A percentile compares a stretch with the other conserved stretches of the same genome.
Evolutionary conservation across 2,888 invertebrate species (phyloP).

Genomic region (Drosophila suboccidentalis): DNA sequence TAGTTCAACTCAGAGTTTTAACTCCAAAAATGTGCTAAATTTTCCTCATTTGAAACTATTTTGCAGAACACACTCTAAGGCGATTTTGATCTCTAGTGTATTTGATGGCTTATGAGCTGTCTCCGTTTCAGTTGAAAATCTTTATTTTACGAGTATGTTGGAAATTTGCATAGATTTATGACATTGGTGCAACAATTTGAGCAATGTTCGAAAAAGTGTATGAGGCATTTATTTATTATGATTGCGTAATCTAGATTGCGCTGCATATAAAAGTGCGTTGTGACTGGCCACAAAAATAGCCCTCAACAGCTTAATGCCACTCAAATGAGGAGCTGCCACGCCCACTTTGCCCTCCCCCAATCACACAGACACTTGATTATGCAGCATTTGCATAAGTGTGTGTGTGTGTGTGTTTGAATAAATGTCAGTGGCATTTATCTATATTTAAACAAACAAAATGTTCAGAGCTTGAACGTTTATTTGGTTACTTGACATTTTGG

Average conservation of each 20-base stretch:
- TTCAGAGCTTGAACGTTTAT: slow-evolving; percentile 67
- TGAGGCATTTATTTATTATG: slow-evolving; percentile 70
- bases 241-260: slow-evolving; percentile 60
- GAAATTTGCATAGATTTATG: slow-evolving; percentile 61
- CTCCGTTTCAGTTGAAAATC: slow-evolving; percentile 9
- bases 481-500: slow-evolving; percentile 75
- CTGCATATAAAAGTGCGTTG: slow-evolving; percentile 64
- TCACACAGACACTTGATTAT: slow-evolving; percentile 41
- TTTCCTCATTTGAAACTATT: neutral
- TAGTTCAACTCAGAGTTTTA: neutral
- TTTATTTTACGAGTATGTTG: slow-evolving; percentile 17
- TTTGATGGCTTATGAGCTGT: slow-evolving; percentile 18
- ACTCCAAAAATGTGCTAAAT: neutral
- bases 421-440: slow-evolving; percentile 77
- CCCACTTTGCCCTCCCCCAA: neutral
- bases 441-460: slow-evolving; percentile 73
- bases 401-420: slow-evolving; percentile 43
- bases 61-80: neutral
- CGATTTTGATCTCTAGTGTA: neutral
- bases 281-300: slow-evolving; percentile 51
- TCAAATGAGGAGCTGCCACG: slow-evolving; percentile 10
- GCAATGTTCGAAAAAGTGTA: slow-evolving; percentile 32
- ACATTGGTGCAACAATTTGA: slow-evolving; percentile 63
- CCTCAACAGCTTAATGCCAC: slow-evolving; percentile 66
- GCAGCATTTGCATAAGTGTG: slow-evolving; percentile 24